phyloP scores from a whole-genome alignment of 1,140 invertebrate species.

The Leptonema lineaticorne region DNA sequence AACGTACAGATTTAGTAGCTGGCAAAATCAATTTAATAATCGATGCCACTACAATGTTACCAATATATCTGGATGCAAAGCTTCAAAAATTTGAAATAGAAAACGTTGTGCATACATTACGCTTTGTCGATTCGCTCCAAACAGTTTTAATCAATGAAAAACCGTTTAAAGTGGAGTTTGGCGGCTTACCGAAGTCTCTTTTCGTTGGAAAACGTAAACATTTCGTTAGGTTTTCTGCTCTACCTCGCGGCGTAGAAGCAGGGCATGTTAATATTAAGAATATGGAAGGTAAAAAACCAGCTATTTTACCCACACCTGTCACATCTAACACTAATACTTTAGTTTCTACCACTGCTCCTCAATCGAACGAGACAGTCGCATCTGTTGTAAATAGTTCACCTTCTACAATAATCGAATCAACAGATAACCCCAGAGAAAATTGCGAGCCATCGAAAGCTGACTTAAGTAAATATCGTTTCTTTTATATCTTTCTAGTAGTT shows the following conservation, averaged over 20 bases:
- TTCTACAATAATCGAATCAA: not conserved
- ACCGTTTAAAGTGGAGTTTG: constrained; percentile 84
- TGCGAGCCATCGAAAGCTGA: not conserved
- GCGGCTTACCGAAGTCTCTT: constrained; percentile 87
- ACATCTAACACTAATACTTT: not conserved
- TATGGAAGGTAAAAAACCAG: constrained; percentile 59
- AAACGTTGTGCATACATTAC: constrained; percentile 70
- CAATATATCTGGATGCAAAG: constrained; percentile 84
- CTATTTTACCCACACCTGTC: constrained; percentile 10
- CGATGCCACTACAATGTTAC: constrained; percentile 73
- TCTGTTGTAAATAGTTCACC: not conserved
- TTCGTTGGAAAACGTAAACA: constrained; percentile 77
- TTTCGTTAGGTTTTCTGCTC: constrained; percentile 73
- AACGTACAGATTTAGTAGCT: constrained; percentile 74
- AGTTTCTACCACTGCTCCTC: not conserved
- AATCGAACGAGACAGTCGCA: not conserved
- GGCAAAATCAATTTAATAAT: constrained; percentile 83
- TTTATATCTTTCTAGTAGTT: not conserved
- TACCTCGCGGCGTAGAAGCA: constrained; percentile 73
- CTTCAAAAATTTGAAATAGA: constrained; percentile 79
- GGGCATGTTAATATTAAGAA: constrained; percentile 68
- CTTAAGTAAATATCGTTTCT: constrained; percentile 3
- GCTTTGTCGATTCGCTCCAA: constrained; percentile 75
- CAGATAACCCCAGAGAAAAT: not conserved
- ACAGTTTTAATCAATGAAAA: constrained; percentile 82